Evolutionary conservation across 2,888 invertebrate genomes (phyloP).

Genomic region (Mellilla xanthometata): DNA sequence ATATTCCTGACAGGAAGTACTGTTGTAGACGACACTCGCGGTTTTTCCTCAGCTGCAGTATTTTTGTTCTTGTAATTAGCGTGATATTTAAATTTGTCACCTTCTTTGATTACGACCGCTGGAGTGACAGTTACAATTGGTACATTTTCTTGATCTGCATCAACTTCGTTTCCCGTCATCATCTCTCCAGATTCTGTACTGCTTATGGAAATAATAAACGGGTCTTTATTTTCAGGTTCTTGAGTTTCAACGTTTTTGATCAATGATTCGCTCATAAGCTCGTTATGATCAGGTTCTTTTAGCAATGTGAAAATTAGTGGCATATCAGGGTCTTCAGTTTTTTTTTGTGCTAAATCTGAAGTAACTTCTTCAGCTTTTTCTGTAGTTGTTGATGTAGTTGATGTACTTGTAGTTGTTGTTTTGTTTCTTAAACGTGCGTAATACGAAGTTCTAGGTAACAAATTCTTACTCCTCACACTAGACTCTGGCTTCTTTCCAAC

Average conservation of each 20-base stretch:
- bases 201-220: slow-evolving; percentile 59
- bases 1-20: slow-evolving; percentile 63
- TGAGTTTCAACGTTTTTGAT: slow-evolving; percentile 33
- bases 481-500: slow-evolving; percentile 33
- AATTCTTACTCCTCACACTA: slow-evolving; percentile 40
- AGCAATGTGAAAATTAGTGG: slow-evolving; percentile 61
- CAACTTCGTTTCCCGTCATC: slow-evolving; percentile 49
- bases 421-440: slow-evolving; percentile 57
- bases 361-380: slow-evolving; percentile 31
- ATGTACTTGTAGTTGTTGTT: slow-evolving; percentile 31
- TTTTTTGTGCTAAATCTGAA: slow-evolving; percentile 42
- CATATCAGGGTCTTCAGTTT: slow-evolving; percentile 51
- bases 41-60: slow-evolving; percentile 37
- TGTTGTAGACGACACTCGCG: slow-evolving; percentile 44
- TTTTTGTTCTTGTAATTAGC: slow-evolving; percentile 61
- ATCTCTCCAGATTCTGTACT: slow-evolving; percentile 66
- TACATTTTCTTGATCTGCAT: slow-evolving; percentile 49
- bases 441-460: slow-evolving; percentile 63
- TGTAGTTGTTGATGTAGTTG: slow-evolving; percentile 39
- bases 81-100: slow-evolving; percentile 61
- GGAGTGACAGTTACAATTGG: slow-evolving; percentile 41
- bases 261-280: slow-evolving; percentile 27
- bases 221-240: slow-evolving; percentile 36
- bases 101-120: slow-evolving; percentile 39
- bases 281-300: slow-evolving; percentile 45